Evolutionary conservation across 1,140 invertebrate species (phyloP), one percentile per base, ranked within the genome.

Genomic region (Geopemphigus sp.): DNA sequence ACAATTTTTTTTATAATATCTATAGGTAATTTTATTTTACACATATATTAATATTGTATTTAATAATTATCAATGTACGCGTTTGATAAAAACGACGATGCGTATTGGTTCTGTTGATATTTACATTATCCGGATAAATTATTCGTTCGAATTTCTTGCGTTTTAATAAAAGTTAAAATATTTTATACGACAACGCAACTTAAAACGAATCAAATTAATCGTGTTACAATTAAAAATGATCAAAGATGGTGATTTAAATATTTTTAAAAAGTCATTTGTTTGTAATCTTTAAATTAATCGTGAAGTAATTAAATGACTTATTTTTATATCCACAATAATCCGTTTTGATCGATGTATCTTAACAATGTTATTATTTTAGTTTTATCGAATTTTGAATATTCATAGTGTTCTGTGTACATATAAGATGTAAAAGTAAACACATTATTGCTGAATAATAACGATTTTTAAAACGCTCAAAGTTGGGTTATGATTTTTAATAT

Each of bases 371-470:
- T 17, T n/a, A n/a, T 15, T 53, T n/a, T 26, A 72, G 26, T 32
- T 1, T 32, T 4, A 73, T 73, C 50, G 12, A 64, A 10, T 29
- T 26, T 73, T 73, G 26, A 15, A 73, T 73, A 73, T 73, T 73
- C 50, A 54, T 73, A 29, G 10, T 14, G 5, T 73, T 19, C 10
- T 15, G 29, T 54, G 8, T 39, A 39, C 8, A 39, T 39, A 39
- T 17, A 73, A 19, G 26, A 54, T 54, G 19, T 47, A 47, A n/a
- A n/a, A 53, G 50, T 11, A 29, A 73, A 54, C 26, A 56, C 26
- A 54, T 54, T n/a, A n/a, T n/a, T 73, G 24, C 50, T 73, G 50
- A 53, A 73, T 73, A 54, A 54, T 73, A 54, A 54, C 54, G 66
- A 29, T 53, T 73, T 29, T 56, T 53, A 5, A 70, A 29, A 56